Percentiles rank a stretch among this genome's conserved stretches.
These are phyloP conservation scores for Cephus pulcher DNA, from an alignment of 2,888 invertebrate genomes.

Conservation along the genomic window DNA sequence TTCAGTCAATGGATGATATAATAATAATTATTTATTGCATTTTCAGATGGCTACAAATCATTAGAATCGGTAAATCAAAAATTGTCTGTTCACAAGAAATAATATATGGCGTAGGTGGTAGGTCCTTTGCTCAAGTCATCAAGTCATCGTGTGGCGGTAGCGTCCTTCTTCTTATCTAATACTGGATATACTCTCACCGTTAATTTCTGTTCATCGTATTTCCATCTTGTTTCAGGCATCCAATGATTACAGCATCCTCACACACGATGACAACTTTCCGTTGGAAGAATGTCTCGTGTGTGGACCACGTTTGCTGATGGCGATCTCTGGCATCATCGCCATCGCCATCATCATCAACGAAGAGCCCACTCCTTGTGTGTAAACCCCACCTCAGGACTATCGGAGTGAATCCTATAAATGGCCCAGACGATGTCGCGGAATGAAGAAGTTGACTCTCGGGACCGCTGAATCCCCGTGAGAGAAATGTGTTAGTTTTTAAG, in stretches of 20 bases:
- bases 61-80: background rate
- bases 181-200: background rate
- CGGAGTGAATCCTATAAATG: constrained; percentile 66
- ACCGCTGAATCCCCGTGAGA: constrained; percentile 50
- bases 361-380: background rate
- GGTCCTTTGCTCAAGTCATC: background rate
- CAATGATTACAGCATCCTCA: constrained; percentile 54
- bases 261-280: constrained; percentile 22
- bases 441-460: constrained; percentile 55
- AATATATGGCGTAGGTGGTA: background rate
- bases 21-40: background rate
- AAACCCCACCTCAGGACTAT: constrained; percentile 46
- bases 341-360: background rate
- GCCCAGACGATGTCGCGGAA: constrained; percentile 48
- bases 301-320: constrained; percentile 48
- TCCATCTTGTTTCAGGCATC: constrained; percentile 11
- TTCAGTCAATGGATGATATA: background rate
- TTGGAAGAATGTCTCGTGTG: constrained; percentile 46
- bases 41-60: background rate
- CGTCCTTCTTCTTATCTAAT: background rate
- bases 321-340: background rate
- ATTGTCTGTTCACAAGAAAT: background rate
- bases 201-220: background rate
- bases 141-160: background rate
- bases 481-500: constrained; percentile 53